Evolutionary conservation across 1,140 invertebrate genomes (phyloP), one percentile per base, ranked within the genome.

Genomic region (Eufriesea mexicana): DNA sequence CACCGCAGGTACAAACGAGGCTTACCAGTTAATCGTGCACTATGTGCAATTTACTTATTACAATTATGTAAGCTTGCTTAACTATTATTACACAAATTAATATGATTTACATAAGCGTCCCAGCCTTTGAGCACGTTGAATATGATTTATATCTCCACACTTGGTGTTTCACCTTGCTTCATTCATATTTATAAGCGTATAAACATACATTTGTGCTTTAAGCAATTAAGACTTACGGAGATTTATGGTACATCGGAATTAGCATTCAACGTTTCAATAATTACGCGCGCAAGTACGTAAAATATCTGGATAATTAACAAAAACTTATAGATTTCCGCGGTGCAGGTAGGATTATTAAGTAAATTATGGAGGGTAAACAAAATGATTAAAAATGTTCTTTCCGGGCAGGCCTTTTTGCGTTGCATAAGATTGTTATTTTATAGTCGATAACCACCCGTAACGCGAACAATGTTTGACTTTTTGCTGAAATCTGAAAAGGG

Each of bases 141-240:
- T 54, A 55, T 77, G 54, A 77, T 77, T 68, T 77, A 62, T 68
- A 61, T 42, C 57, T 54, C 47, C 20, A 6, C 45, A 54, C 45
- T 83, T 51, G 20, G 62, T 14, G 51, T 59, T 57, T 67, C 61
- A 72, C 51, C 54, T 68, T 28, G 45, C 12, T 35, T 77, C 68
- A 79, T 84, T 81, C 64, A 85, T 86, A 80, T 86, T 71, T 81
- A 61, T 66, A 76, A 79, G 61, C n/a, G 35, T 47, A 79, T 76
- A 82, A 67, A 68, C 64, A 76, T 51, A 68, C 25, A 28, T 51
- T 59, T 68, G 28, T 59, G 47, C 28, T 66, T 42, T 18, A 6
- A 55, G 54, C 25, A 68, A 82, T 82, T 76, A 82, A 54, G 28
- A 82, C 20, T 68, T 75, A 82, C 25, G 35, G 42, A 83, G 64